These are phyloP conservation scores for Caenorhabditis sp. DNA, from an alignment of 2,888 invertebrate species.

Conservation along the genomic window DNA sequence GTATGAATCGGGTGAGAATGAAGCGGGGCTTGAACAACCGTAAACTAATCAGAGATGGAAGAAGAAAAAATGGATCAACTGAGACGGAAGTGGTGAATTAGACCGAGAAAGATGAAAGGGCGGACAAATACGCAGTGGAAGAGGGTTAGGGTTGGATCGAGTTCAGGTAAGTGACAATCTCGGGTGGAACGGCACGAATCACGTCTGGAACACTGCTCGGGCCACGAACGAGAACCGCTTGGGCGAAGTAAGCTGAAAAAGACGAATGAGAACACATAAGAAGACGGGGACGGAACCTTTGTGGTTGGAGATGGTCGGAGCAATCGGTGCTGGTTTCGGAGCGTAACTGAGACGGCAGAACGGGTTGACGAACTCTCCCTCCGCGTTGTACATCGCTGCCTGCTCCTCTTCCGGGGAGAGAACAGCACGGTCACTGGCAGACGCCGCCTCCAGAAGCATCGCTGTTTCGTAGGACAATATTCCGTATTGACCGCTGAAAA, in stretches of 20 bases:
- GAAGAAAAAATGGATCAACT: neutral
- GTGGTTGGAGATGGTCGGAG: slow-evolving; percentile 63
- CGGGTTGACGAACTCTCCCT: slow-evolving; percentile 73
- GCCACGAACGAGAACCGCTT: slow-evolving; percentile 63
- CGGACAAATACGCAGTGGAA: neutral
- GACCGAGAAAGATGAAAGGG: slow-evolving; percentile 1
- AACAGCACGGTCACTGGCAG: slow-evolving; percentile 46
- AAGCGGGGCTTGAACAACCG: slow-evolving; percentile 38
- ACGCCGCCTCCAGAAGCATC: slow-evolving; percentile 58
- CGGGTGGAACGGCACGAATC: slow-evolving; percentile 29
- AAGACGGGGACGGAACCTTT: slow-evolving; percentile 61
- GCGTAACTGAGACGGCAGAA: slow-evolving; percentile 74
- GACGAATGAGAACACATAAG: neutral
- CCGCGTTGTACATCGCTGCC: slow-evolving; percentile 70
- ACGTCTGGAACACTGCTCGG: slow-evolving; percentile 45
- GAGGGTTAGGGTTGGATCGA: slow-evolving; percentile 15
- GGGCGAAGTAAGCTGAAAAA: slow-evolving; percentile 63
- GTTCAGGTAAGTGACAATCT: slow-evolving; percentile 40
- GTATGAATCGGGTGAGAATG: neutral
- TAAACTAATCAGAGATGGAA: slow-evolving; percentile 36
- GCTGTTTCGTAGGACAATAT: slow-evolving; percentile 53
- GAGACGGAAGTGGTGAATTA: neutral
- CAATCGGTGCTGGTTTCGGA: slow-evolving; percentile 58
- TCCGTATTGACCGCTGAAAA: slow-evolving; percentile 59
- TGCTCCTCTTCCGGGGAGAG: slow-evolving; percentile 66